A percentile compares a stretch with the other conserved stretches of the same genome.
These are phyloP conservation scores for Epinephelus lanceolatus DNA, from an alignment of 2,113 vertebrate species.

Conservation along the genomic window DNA sequence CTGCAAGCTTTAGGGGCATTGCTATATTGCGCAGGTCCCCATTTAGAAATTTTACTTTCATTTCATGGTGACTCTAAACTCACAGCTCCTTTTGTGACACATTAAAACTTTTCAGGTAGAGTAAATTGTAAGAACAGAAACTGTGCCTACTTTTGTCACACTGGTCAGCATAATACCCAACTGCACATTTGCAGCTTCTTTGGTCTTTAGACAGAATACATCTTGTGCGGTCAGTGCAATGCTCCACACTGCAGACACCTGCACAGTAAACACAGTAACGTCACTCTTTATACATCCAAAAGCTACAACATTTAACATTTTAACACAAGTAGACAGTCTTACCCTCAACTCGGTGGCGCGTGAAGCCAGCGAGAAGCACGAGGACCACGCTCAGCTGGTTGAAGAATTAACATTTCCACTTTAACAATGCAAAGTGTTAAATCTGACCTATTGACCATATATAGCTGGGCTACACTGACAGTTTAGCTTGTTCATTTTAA, in stretches of 20 bases:
- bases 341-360: slow-evolving; percentile 58
- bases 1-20: neutral
- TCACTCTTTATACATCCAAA: rapidly evolving
- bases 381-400: slow-evolving; percentile 59
- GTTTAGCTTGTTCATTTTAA: neutral
- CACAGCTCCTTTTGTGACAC: too few relatives aligned
- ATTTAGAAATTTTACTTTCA: neutral
- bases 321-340: neutral
- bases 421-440: neutral
- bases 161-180: slow-evolving; percentile 73
- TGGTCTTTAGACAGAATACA: slow-evolving; percentile 71
- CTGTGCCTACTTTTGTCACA: slow-evolving; percentile 78
- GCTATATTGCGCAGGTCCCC: neutral
- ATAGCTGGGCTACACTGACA: neutral
- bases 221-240: slow-evolving; percentile 59
- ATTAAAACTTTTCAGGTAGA: neutral
- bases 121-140: neutral
- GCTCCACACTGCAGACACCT: slow-evolving; percentile 77
- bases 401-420: slow-evolving; percentile 2
- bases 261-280: neutral
- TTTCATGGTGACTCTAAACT: neutral
- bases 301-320: neutral
- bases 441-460: neutral
- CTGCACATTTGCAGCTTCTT: slow-evolving; percentile 74
- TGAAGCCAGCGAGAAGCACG: slow-evolving; percentile 50